A percentile compares a stretch with the other conserved stretches of the same genome.
phyloP scores from a whole-genome alignment of 2,113 vertebrate species.

The Chrysemys picta region DNA sequence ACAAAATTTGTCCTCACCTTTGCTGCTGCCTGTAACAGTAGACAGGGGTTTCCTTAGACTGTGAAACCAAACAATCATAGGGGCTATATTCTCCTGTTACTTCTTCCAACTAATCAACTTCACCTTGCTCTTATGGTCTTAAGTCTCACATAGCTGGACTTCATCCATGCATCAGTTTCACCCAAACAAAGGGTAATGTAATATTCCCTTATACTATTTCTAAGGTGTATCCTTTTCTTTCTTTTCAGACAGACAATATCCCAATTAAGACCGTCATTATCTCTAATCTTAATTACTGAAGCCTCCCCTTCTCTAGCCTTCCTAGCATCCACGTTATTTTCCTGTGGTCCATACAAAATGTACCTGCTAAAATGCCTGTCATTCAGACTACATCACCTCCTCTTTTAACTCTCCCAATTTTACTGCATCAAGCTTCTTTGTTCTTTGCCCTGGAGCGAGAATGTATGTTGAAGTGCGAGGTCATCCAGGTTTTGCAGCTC shows the following conservation, averaged over 20 bases:
- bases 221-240: background rate
- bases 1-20: background rate
- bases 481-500: background rate
- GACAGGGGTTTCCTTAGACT: background rate
- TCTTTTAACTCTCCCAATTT: background rate
- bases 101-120: background rate
- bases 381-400: background rate
- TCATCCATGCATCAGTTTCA: background rate
- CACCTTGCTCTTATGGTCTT: background rate
- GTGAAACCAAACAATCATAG: background rate
- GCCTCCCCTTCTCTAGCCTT: background rate
- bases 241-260: background rate
- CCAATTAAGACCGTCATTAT: background rate
- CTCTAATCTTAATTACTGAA: background rate
- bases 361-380: background rate
- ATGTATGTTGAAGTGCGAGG: background rate
- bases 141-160: background rate
- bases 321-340: background rate
- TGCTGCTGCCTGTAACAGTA: background rate
- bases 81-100: background rate
- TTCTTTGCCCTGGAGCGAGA: background rate
- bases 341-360: background rate
- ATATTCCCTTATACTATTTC: background rate
- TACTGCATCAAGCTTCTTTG: background rate
- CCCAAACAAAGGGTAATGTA: background rate